Base-by-base conservation (phyloP, 1,140 invertebrate genomes). In the Palaemon carinicauda region DNA sequence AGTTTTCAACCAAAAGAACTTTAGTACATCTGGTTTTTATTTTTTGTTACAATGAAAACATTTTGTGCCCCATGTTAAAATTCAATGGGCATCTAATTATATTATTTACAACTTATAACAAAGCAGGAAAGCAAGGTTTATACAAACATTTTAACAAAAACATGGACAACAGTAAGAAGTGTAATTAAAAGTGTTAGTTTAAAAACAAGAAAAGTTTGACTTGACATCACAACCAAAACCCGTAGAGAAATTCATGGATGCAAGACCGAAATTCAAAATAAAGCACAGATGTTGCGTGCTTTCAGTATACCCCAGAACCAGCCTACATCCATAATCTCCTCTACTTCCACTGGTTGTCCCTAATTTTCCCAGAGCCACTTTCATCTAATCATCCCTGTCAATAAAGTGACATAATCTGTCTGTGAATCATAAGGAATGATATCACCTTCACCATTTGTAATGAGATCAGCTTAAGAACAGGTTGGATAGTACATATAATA, bases 81-180 rank as follows among this genome's bases (percentile, higher is more conserved):
- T n/a, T 79, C 77, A 80, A 78, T 77, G 77, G 79, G 60, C 71
- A 69, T 82, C 81, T 56, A 87, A 33, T 69, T 27, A 27, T 86
- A 86, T 86, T 86, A 86, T 86, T 86, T 86, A 86, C 83, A 86
- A 86, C 83, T 86, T 86, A 86, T 80, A 86, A 80, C 77, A 86
- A 86, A 86, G 83, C 83, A 86, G 71, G 60, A 80, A 86, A 86
- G 84, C 84, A 31, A 86, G 80, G 77, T 41, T 69, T 82, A 75
- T 86, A 86, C 80, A 86, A 77, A 41, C 41, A 12, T 41, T 41
- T 41, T 12, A 41, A 41, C 41, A 41, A 86, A n/a, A 86, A 86
- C 83, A 85, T 41, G 79, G 78, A 86, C 83, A 86, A 86, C 83
- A 74, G 69, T 73, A 74, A 78, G 21, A 54, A 69, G 19, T n/a